Evolutionary conservation across 2,113 vertebrate species (phyloP).

Genomic region (Aspidoscelis tigris): DNA sequence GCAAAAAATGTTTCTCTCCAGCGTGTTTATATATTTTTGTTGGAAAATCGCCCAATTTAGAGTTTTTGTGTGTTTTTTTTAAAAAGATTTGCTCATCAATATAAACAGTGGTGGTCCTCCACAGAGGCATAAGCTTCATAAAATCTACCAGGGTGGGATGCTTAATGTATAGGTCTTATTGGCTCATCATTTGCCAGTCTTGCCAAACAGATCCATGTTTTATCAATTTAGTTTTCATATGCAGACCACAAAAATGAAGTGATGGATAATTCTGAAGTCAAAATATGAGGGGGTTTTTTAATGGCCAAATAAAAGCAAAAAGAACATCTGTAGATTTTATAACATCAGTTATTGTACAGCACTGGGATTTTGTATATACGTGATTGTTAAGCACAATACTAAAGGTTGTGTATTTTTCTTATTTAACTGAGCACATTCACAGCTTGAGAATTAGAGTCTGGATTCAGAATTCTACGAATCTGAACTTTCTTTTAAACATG

Average conservation of each 20-base stretch:
- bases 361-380: neutral
- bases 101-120: slow-evolving; percentile 6
- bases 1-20: neutral
- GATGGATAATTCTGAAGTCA: neutral
- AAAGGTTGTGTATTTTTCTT: neutral
- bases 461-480: neutral
- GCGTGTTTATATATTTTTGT: neutral
- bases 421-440: neutral
- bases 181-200: neutral
- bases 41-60: neutral
- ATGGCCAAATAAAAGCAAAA: neutral
- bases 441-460: neutral
- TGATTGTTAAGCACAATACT: neutral
- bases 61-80: neutral
- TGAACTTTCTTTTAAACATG: neutral
- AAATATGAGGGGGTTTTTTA: neutral
- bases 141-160: slow-evolving; percentile 25
- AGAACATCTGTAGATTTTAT: neutral
- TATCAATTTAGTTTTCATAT: slow-evolving; percentile 31
- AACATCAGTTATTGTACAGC: neutral
- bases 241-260: neutral
- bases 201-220: neutral
- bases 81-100: slow-evolving; percentile 11
- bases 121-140: neutral
- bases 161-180: slow-evolving; percentile 21